A percentile compares a stretch with the other conserved stretches of the same genome.
Conservation (phyloP, 2,797 vertebrate genomes). For the Malacoraja senta region DNA sequence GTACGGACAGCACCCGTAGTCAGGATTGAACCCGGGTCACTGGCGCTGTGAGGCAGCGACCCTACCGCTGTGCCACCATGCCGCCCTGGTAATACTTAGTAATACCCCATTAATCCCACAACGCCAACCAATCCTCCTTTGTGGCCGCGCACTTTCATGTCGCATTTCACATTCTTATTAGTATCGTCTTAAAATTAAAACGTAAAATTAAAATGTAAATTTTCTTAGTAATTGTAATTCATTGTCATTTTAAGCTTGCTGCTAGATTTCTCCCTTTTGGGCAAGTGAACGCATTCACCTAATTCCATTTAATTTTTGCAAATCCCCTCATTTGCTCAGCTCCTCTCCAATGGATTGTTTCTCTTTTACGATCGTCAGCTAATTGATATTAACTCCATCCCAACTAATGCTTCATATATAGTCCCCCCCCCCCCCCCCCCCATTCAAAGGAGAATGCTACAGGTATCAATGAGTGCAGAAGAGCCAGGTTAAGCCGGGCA, state of each 20-base stretch:
- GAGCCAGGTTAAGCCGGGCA: not conserved
- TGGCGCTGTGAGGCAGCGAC: too few species aligned
- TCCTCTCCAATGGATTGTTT: slow-evolving; percentile 8
- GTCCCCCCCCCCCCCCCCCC: too few species aligned
- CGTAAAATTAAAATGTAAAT: slow-evolving; percentile 2
- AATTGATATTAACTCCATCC: not conserved
- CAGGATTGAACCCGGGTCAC: too few species aligned
- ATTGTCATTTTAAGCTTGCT: not conserved
- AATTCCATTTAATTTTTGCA: slow-evolving; percentile 30
- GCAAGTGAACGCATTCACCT: not conserved
- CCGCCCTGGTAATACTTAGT: not conserved
- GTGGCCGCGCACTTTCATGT: not conserved
- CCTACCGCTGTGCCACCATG: too few species aligned
- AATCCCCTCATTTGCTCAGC: slow-evolving; percentile 28
- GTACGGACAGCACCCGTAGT: too few species aligned
- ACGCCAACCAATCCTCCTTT: not conserved
- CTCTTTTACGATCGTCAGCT: not conserved
- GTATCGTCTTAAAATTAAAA: slow-evolving; percentile 17
- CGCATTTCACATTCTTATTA: not conserved
- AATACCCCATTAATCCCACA: not conserved
- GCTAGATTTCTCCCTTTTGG: slow-evolving; percentile 13
- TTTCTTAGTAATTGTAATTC: not conserved
- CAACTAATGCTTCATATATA: not conserved
- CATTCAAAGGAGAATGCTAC: not conserved
- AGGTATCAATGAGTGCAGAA: not conserved